Evolutionary conservation across 2,797 vertebrate species (phyloP).

Genomic region (Masticophis lateralis): DNA sequence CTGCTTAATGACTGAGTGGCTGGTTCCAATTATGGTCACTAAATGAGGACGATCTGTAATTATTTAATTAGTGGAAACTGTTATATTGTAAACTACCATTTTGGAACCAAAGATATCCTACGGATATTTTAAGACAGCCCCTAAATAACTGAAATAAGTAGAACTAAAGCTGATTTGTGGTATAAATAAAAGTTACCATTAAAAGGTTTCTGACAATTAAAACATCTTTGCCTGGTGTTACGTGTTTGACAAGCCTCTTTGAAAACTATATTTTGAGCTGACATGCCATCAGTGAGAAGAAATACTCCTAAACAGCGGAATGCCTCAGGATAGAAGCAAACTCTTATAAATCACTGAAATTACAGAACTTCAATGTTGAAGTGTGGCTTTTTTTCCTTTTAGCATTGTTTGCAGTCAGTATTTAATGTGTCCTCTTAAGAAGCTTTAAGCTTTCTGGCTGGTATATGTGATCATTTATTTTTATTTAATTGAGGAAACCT

Average conservation of each 20-base stretch:
- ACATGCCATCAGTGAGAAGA: background rate
- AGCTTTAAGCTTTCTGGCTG: background rate
- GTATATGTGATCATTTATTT: conserved; percentile 17
- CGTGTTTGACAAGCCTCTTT: background rate
- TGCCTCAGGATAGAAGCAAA: background rate
- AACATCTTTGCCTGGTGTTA: background rate
- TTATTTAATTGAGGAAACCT: conserved; percentile 31
- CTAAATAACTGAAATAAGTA: background rate
- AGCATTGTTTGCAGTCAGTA: background rate
- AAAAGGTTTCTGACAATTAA: background rate
- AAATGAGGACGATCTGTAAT: background rate
- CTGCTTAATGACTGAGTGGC: background rate
- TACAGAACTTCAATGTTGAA: background rate
- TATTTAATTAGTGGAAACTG: background rate
- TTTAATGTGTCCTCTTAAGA: background rate
- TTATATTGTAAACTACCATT: background rate
- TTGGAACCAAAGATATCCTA: background rate
- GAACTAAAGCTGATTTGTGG: background rate
- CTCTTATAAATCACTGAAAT: background rate
- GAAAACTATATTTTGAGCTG: background rate
- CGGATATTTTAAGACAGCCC: background rate
- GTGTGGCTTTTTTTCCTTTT: background rate
- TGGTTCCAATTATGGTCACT: background rate
- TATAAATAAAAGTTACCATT: background rate
- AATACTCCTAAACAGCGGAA: background rate